phyloP scores from a whole-genome alignment of 2,113 vertebrate species.

The Prunella himalayana region DNA sequence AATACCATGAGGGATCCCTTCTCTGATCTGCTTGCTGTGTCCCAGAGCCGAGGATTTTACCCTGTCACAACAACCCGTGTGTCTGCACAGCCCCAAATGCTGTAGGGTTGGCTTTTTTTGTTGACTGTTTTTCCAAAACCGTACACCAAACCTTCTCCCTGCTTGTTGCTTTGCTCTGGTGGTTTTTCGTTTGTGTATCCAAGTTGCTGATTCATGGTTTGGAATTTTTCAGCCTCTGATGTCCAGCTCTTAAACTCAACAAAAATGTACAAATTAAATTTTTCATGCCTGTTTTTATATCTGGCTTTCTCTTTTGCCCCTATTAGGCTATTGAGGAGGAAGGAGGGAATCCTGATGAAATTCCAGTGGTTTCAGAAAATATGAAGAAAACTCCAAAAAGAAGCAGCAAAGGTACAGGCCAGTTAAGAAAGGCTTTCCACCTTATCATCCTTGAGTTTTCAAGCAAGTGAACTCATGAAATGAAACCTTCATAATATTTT shows the following conservation, averaged over 20 bases:
- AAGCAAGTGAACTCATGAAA: not conserved
- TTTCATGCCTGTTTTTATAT: not conserved
- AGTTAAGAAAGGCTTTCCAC: not conserved
- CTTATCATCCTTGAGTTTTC: not conserved
- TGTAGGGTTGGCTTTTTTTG: not conserved
- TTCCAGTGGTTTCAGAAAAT: conserved; percentile 74
- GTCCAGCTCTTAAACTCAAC: not conserved
- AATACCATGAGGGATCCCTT: accelerated
- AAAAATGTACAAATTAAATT: accelerated
- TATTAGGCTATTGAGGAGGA: conserved; percentile 90
- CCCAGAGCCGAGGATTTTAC: not conserved
- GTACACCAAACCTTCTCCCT: not conserved
- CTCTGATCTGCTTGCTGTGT: not conserved
- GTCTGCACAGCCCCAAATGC: not conserved
- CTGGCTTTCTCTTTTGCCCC: not conserved
- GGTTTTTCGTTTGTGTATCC: accelerated
- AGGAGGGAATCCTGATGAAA: conserved; percentile 89
- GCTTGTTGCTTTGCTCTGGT: not conserved
- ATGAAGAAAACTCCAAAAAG: conserved; percentile 80
- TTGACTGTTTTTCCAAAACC: not conserved
- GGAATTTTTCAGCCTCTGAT: not conserved
- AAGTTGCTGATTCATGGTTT: not conserved
- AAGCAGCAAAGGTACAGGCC: conserved; percentile 79
- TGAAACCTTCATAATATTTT: not conserved
- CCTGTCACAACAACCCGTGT: accelerated